Evolutionary conservation across 2,113 vertebrate genomes (phyloP).

Genomic region (Siphamia tubifer): DNA sequence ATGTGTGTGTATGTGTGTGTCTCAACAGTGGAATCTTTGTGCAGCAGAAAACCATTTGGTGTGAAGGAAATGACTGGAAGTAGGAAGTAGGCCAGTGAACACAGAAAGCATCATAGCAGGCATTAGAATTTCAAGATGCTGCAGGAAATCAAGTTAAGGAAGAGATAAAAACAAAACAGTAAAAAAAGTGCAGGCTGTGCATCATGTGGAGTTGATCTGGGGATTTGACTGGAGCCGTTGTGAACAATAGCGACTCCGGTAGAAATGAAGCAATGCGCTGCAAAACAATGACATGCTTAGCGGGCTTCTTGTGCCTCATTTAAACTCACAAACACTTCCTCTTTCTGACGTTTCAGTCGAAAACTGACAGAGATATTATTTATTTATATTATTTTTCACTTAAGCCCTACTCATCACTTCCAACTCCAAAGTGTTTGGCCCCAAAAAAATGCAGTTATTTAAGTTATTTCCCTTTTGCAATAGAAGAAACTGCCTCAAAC

Average conservation of each 20-base stretch:
- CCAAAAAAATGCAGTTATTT: too few relatives aligned
- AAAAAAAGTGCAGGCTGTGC: slow-evolving; percentile 34
- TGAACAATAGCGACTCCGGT: slow-evolving; percentile 3
- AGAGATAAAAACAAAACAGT: slow-evolving; percentile 46
- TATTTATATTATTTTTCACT: too few relatives aligned
- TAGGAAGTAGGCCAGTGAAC: slow-evolving; percentile 65
- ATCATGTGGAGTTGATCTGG: slow-evolving; percentile 15
- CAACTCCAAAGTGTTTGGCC: too few relatives aligned
- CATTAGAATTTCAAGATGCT: slow-evolving; percentile 54
- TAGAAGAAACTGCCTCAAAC: too few relatives aligned
- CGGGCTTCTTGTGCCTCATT: not conserved
- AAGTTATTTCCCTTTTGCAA: too few relatives aligned
- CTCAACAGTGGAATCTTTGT: too few relatives aligned
- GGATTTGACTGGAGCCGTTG: slow-evolving; percentile 21
- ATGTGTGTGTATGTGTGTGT: too few relatives aligned
- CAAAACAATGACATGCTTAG: not conserved
- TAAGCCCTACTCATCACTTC: too few relatives aligned
- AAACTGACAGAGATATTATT: too few relatives aligned
- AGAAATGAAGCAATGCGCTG: slow-evolving; percentile 8
- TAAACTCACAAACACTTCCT: too few relatives aligned
- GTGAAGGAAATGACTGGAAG: slow-evolving; percentile 50
- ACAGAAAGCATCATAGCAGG: slow-evolving; percentile 37
- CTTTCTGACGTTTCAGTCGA: too few relatives aligned
- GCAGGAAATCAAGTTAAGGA: slow-evolving; percentile 47
- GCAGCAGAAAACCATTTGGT: slow-evolving; percentile 25